These are phyloP conservation scores for Minunthozetes semirufus DNA, from an alignment of 2,888 invertebrate species.

Conservation along the genomic window DNA sequence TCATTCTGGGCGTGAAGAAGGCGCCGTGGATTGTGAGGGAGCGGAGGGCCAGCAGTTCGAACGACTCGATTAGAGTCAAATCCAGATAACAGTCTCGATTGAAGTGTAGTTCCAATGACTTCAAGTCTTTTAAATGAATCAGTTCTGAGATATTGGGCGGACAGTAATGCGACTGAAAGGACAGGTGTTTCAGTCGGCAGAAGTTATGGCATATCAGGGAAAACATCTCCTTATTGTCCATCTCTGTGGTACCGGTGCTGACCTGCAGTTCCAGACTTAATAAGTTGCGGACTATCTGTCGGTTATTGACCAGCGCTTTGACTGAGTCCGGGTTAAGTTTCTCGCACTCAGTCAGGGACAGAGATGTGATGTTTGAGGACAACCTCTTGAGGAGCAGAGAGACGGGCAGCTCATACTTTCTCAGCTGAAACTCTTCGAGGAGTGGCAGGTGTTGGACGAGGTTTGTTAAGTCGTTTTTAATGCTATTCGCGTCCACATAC, in stretches of 20 bases:
- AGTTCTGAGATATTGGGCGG: not conserved
- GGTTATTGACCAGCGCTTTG: not conserved
- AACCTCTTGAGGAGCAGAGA: not conserved
- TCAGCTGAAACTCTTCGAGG: not conserved
- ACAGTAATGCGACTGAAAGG: not conserved
- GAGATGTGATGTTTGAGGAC: constrained; percentile 1
- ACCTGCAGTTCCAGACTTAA: not conserved
- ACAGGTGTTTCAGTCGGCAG: not conserved
- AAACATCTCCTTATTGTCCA: constrained; percentile 8
- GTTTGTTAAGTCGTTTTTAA: constrained; percentile 12
- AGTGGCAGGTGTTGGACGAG: constrained; percentile 13
- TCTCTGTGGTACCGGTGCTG: not conserved
- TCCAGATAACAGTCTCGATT: constrained; percentile 5
- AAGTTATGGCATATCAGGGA: not conserved
- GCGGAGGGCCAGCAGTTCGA: not conserved
- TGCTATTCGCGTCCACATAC: not conserved
- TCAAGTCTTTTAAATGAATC: not conserved
- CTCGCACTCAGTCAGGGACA: not conserved
- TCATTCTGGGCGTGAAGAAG: constrained; percentile 5
- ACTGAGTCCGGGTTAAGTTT: not conserved
- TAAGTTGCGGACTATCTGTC: not conserved
- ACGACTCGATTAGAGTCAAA: not conserved
- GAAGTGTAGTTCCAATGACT: not conserved
- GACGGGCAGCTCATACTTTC: not conserved
- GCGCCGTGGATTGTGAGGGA: constrained; percentile 3